These are phyloP conservation scores for Agelas oroides DNA, from an alignment of 37 sponge, comb jelly and placozoan genomes.

Conservation along the genomic window DNA sequence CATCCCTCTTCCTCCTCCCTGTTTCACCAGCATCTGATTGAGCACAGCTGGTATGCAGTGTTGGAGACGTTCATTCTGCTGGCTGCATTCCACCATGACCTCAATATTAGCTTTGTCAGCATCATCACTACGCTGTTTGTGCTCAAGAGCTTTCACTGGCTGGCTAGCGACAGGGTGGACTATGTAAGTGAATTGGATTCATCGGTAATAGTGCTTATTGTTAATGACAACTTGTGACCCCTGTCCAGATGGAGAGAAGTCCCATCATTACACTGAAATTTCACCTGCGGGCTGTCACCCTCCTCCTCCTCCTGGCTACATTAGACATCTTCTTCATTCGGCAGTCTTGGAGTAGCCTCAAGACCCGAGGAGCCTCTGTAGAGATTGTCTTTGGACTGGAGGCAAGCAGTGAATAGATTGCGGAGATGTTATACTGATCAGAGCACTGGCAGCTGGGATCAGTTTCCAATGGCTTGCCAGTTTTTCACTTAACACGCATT, in stretches of 20 bases:
- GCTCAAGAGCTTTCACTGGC: constrained; percentile 95
- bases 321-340: constrained; percentile 65
- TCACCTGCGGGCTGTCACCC: constrained; percentile 78
- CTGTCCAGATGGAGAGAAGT: constrained; percentile 93
- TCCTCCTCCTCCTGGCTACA: constrained; percentile 54
- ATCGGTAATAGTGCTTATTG: too few relatives aligned
- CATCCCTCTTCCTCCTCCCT: neutral
- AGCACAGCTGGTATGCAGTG: constrained; percentile 93
- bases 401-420: constrained; percentile 33
- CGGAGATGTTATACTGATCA: too few relatives aligned
- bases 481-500: neutral
- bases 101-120: constrained; percentile 83
- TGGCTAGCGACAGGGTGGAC: constrained; percentile 89
- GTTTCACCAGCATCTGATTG: constrained; percentile 93
- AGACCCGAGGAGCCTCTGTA: constrained; percentile 76
- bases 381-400: constrained; percentile 96
- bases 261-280: constrained; percentile 88
- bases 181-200: constrained; percentile 68
- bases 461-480: neutral
- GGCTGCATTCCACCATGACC: constrained; percentile 93
- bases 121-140: constrained; percentile 83
- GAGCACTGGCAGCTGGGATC: neutral
- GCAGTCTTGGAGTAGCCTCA: constrained; percentile 40
- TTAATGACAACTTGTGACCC: too few relatives aligned
- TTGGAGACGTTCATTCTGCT: constrained; percentile 95